Evolutionary conservation across 2,113 vertebrate genomes (phyloP), one percentile per base, ranked within the genome.

Genomic region (Platichthys stellatus): DNA sequence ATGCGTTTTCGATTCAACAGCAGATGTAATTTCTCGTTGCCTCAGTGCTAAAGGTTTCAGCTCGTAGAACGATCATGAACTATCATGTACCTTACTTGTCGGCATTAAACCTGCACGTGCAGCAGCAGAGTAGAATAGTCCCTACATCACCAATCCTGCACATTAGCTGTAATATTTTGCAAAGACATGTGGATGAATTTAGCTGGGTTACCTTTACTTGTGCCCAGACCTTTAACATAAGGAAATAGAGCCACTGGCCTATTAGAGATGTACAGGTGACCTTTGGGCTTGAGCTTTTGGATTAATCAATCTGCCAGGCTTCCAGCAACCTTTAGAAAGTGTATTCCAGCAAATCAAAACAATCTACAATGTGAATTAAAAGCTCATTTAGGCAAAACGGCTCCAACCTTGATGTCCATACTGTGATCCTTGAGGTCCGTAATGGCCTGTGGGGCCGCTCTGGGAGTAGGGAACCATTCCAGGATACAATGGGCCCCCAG

Each of bases 391-490:
- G 54, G 18, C 7, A 68, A 59, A 74, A 28, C 35, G 35, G 3
- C 35, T 82, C 89, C 85, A 93, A 98, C 97, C 97, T 97, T 97
- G 97, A 83, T 96, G 96, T 92, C 96, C 97, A 80, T 97, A 99
- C 75, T 97, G 97, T 84, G 94, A 94, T 90, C 96, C 96, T 86
- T 97, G 97, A 69, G 96, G 92, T 86, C 96, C 97, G 3, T 97
- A 99, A 78, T 95, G 91, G 87, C 96, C 95, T 58, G 96, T 89
- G 53, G 96, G 94, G 88, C 95, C 95, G 80, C 93, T 94, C 90
- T 98, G 97, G 86, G 96, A 93, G 92, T 97, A 98, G 79, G 94
- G 89, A 81, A 95, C 78, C 70, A 97, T 96, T 68, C 95, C 96
- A 73, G 96, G 92, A 87, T 98, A 97, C 91, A 97, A 88, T 63